A percentile compares a stretch with the other conserved stretches of the same genome.
These are phyloP conservation scores for Melikaiella ostensackeni DNA, from an alignment of 2,888 invertebrate genomes.

Conservation along the genomic window DNA sequence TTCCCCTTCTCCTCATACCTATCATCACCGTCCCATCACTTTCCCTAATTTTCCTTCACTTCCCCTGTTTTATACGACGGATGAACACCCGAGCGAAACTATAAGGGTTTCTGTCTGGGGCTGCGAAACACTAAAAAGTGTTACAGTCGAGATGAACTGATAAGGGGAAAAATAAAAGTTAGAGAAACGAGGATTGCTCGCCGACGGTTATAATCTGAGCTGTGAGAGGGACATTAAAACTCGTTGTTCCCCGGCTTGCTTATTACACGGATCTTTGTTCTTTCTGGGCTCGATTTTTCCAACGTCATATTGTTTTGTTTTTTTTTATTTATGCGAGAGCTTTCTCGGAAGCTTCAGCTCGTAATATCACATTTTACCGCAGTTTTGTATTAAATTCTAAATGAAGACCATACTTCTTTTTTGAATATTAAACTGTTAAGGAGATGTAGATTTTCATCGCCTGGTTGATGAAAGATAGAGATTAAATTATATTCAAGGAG, in stretches of 20 bases:
- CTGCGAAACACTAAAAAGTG: too few species aligned
- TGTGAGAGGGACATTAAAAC: constrained; percentile 27
- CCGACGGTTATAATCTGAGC: constrained; percentile 27
- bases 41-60: too few species aligned
- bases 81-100: too few species aligned
- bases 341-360: not conserved
- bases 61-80: too few species aligned
- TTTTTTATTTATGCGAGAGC: not conserved
- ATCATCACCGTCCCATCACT: too few species aligned
- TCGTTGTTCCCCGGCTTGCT: constrained; percentile 23
- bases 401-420: not conserved
- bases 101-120: too few species aligned
- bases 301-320: not conserved
- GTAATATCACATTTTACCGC: constrained; percentile 8
- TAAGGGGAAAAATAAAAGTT: constrained; percentile 4
- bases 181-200: not conserved
- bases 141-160: too few species aligned
- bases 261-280: constrained; percentile 30
- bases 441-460: not conserved
- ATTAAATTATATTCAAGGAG: not conserved
- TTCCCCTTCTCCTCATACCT: too few species aligned
- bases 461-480: not conserved
- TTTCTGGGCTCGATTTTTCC: not conserved
- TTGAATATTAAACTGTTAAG: not conserved
- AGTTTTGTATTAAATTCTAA: not conserved